A percentile compares a stretch with the other conserved stretches of the same genome.
Conservation (phyloP, 2,888 invertebrate species). For the Dorcus parallelipipedus region DNA sequence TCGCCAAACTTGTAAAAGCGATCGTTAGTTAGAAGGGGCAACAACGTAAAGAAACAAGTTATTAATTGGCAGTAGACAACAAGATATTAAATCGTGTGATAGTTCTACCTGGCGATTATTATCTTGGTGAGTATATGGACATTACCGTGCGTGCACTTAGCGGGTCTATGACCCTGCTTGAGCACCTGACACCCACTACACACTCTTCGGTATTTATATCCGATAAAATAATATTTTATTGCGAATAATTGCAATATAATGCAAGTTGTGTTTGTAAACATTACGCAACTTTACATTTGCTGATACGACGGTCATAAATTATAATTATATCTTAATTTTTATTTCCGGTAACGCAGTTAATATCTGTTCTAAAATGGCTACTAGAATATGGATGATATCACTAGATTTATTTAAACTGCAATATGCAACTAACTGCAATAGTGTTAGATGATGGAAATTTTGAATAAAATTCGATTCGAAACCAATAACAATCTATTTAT, state of each 20-base stretch:
- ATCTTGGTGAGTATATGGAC: slow-evolving; percentile 31
- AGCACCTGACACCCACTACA: slow-evolving; percentile 49
- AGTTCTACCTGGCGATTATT: slow-evolving; percentile 25
- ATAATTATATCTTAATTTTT: slow-evolving; percentile 18
- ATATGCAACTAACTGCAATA: too few relatives aligned
- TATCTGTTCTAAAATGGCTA: too few relatives aligned
- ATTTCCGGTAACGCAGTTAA: not conserved
- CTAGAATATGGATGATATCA: too few relatives aligned
- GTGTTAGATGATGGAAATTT: too few relatives aligned
- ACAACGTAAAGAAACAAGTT: too few relatives aligned
- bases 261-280: slow-evolving; percentile 12
- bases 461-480: too few relatives aligned
- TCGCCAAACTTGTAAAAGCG: too few relatives aligned
- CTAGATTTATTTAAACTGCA: too few relatives aligned
- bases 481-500: too few relatives aligned
- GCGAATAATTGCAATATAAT: slow-evolving; percentile 45
- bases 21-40: too few relatives aligned
- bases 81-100: slow-evolving; percentile 19
- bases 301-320: slow-evolving; percentile 14
- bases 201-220: slow-evolving; percentile 45
- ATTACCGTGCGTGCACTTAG: slow-evolving; percentile 36
- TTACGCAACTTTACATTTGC: slow-evolving; percentile 9
- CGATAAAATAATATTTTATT: slow-evolving; percentile 49
- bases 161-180: slow-evolving; percentile 46
- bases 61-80: not conserved